Percentiles rank a stretch among this genome's conserved stretches.
phyloP scores from a whole-genome alignment of 2,888 invertebrate genomes.

The Ceraclea dissimilis region DNA sequence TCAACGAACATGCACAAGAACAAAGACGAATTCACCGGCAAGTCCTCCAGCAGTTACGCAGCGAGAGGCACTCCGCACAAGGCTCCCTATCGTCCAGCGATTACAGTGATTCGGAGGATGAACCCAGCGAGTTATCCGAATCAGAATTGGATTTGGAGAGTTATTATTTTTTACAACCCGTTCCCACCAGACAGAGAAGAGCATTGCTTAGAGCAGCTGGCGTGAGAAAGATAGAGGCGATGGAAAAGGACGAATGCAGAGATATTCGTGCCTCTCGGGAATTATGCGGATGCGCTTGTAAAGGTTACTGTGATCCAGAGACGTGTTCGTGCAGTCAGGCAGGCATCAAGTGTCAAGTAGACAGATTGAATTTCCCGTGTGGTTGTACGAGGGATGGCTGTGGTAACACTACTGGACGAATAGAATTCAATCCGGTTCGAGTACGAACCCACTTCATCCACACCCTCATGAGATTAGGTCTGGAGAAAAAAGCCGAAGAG shows the following conservation, averaged over 20 bases:
- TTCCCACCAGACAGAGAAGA: conserved; percentile 84
- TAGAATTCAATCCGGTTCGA: conserved; percentile 93
- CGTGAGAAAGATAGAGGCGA: conserved; percentile 84
- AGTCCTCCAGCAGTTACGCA: conserved; percentile 64
- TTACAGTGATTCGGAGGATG: conserved; percentile 80
- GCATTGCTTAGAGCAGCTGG: conserved; percentile 86
- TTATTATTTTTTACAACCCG: conserved; percentile 86
- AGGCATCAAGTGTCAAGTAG: conserved; percentile 97
- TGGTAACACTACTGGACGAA: conserved; percentile 83
- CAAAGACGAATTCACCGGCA: conserved; percentile 81
- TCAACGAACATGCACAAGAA: conserved; percentile 83
- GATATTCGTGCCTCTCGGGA: conserved; percentile 88
- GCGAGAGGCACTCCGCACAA: conserved; percentile 55
- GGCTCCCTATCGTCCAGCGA: conserved; percentile 64
- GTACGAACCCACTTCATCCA: conserved; percentile 96
- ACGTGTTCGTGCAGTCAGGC: conserved; percentile 91
- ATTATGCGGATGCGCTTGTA: conserved; percentile 88
- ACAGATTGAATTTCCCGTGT: conserved; percentile 92
- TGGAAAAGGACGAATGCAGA: conserved; percentile 90
- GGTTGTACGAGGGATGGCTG: conserved; percentile 94
- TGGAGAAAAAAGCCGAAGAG: conserved; percentile 76
- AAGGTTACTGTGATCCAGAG: conserved; percentile 91
- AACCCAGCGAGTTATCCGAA: conserved; percentile 71
- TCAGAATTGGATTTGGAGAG: conserved; percentile 83
- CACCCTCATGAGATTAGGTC: conserved; percentile 85